Percentiles rank a stretch among this genome's conserved stretches.
Evolutionary conservation across 2,888 invertebrate species (phyloP).

Genomic region (Prenolepis imparis): DNA sequence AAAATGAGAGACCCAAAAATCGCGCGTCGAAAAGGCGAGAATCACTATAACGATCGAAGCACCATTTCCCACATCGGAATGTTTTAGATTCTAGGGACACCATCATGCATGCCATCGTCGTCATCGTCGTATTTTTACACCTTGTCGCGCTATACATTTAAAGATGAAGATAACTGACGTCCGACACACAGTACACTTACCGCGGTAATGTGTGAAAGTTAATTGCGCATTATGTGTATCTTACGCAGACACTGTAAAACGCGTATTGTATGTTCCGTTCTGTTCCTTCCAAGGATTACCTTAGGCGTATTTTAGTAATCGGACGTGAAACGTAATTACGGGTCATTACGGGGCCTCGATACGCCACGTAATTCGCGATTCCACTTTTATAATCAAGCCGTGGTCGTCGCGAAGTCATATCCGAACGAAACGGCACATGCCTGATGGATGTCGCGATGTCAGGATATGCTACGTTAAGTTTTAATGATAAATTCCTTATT

Average conservation of each 20-base stretch:
- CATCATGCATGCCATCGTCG: neutral
- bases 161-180: neutral
- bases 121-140: neutral
- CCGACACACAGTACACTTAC: neutral
- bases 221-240: conserved; percentile 12
- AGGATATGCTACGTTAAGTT: neutral
- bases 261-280: neutral
- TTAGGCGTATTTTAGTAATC: conserved; percentile 21
- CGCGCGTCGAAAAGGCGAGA: neutral
- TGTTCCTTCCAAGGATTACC: neutral
- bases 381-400: conserved; percentile 20
- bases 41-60: conserved; percentile 11
- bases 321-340: conserved; percentile 22
- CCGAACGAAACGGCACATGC: neutral
- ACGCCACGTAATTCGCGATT: neutral
- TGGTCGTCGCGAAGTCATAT: conserved; percentile 15
- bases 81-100: neutral
- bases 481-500: neutral
- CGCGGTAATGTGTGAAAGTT: neutral
- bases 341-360: neutral
- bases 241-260: neutral
- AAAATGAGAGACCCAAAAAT: conserved; percentile 27
- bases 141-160: neutral
- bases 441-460: too few relatives aligned
- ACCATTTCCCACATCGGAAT: neutral